Evolutionary conservation across 2,797 vertebrate genomes (phyloP).

Genomic region (Holocentrus rufus): DNA sequence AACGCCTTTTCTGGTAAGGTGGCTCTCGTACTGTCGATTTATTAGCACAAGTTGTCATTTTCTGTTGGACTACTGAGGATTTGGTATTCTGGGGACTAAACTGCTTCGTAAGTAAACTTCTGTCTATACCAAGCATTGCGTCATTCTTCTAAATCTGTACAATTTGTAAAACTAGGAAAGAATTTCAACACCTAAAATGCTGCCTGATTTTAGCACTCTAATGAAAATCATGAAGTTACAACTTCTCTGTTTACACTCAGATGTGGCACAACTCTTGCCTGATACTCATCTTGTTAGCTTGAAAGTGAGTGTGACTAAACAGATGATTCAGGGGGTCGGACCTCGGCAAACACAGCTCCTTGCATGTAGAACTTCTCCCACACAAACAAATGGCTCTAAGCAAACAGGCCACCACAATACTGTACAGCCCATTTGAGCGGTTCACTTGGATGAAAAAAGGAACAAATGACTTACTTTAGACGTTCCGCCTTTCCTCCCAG

Average conservation of each 20-base stretch:
- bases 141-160: not conserved
- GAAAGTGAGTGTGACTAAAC: too few relatives aligned
- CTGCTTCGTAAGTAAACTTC: too few relatives aligned
- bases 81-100: not conserved
- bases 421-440: too few relatives aligned
- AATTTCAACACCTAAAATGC: too few relatives aligned
- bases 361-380: not conserved
- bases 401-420: too few relatives aligned
- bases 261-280: too few relatives aligned
- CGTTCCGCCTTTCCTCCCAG: constrained; percentile 70
- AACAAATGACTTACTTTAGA: not conserved
- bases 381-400: not conserved
- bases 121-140: too few relatives aligned
- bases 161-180: not conserved
- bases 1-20: constrained; percentile 93
- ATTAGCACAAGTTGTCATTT: not conserved
- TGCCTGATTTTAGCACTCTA: not conserved
- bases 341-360: not conserved
- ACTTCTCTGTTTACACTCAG: not conserved
- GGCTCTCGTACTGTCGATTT: not conserved
- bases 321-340: too few relatives aligned
- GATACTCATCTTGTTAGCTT: too few relatives aligned
- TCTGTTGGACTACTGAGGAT: not conserved
- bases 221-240: not conserved
- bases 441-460: too few relatives aligned